Base-by-base conservation (phyloP, 2,888 invertebrate genomes). In the Epirrhoe alternata region DNA sequence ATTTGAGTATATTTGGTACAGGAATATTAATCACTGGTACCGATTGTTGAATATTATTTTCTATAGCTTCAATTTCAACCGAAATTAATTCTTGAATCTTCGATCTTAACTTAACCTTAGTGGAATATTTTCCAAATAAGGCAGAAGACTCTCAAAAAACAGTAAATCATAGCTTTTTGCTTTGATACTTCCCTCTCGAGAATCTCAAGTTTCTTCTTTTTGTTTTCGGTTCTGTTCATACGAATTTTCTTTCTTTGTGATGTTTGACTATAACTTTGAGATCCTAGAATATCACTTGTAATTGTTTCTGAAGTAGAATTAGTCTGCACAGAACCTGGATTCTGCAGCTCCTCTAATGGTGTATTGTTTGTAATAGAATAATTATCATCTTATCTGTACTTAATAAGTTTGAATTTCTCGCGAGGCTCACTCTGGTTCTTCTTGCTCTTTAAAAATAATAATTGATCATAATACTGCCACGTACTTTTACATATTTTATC, bases 41-140 rank as follows among this genome's bases (percentile, higher is more conserved):
- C n/a, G 47, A 49, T 49, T 49, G 16, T 14, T 49, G 47, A 49
- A 49, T 49, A 1, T 49, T 14, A 49, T 49, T 49, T 49, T 49
- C 47, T 49, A 49, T 7, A 49, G 47, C 66, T 70, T 77, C 76
- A 33, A 77, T 62, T 68, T 78, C 77, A 56, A 54, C 67, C 42
- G 73, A 69, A 52, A 79, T 77, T 61, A 79, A 65, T 57, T 78
- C 77, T 67, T 77, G 77, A 61, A 79, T 78, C 50, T 75, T 75
- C 7, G 75, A 73, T 51, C n/a, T n/a, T n/a, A n/a, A n/a, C 76
- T 70, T 10, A 77, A 70, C 50, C 70, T 68, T 35, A 78, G 69
- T 33, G 33, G 33, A 33, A 33, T 33, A 33, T 33, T 33, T 33
- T 33, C 33, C 33, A 33, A 33, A 33, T 33, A 33, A 33, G 33